phyloP scores from a whole-genome alignment of 2,888 invertebrate species.

The Timandra comae region DNA sequence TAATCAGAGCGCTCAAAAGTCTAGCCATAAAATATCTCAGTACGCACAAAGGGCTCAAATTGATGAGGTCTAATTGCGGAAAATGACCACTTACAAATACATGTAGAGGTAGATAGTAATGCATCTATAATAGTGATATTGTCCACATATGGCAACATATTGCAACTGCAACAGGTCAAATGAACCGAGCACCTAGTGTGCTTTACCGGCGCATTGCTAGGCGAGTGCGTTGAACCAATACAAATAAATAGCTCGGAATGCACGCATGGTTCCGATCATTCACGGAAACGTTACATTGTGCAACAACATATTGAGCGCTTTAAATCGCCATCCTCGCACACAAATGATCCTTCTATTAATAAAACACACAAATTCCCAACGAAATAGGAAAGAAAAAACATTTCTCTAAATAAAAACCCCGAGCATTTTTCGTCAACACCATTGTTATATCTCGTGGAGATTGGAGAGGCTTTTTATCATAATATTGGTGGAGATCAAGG shows the following conservation, averaged over 20 bases:
- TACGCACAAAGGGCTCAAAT: no score
- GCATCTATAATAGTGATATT: slow-evolving; percentile 15
- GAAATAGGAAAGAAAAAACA: slow-evolving; percentile 3
- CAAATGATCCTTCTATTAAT: not conserved
- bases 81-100: no score
- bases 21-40: no score
- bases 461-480: slow-evolving; percentile 44
- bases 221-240: slow-evolving; percentile 50
- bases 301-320: slow-evolving; percentile 5
- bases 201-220: slow-evolving; percentile 34
- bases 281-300: slow-evolving; percentile 41
- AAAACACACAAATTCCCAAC: not conserved
- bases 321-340: slow-evolving; percentile 2
- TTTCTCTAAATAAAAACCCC: slow-evolving; percentile 10
- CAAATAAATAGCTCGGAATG: slow-evolving; percentile 48
- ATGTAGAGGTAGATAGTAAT: no score
- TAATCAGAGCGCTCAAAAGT: no score
- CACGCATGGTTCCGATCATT: slow-evolving; percentile 51
- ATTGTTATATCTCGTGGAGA: slow-evolving; percentile 33
- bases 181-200: slow-evolving; percentile 25
- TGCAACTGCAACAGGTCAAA: slow-evolving; percentile 30
- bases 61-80: no score
- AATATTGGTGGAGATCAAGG: slow-evolving; percentile 39
- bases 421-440: slow-evolving; percentile 21
- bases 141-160: slow-evolving; percentile 16